phyloP scores from a whole-genome alignment of 2,888 invertebrate species.

The Volucella zonaria region DNA sequence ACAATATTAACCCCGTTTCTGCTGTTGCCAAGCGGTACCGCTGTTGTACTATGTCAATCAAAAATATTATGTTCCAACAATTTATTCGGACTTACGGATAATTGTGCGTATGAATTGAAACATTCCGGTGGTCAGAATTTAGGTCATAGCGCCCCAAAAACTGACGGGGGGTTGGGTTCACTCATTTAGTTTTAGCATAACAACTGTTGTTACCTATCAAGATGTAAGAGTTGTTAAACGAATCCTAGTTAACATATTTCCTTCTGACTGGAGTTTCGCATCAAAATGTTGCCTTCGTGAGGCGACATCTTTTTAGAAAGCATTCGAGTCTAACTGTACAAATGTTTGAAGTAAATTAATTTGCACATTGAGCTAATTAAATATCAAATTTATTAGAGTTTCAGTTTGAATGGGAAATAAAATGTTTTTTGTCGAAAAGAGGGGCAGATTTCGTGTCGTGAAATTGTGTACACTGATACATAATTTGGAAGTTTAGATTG shows the following conservation, averaged over 20 bases:
- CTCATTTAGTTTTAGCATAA: slow-evolving; percentile 3
- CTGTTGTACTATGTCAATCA: slow-evolving; percentile 25
- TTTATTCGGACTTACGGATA: slow-evolving; percentile 11
- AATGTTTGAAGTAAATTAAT: slow-evolving; percentile 16
- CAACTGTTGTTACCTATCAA: slow-evolving; percentile 4
- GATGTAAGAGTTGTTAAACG: slow-evolving; percentile 19
- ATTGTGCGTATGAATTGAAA: slow-evolving; percentile 38
- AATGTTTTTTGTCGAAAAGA: background rate
- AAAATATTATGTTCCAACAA: slow-evolving; percentile 14
- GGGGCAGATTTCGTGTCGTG: background rate
- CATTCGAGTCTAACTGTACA: background rate
- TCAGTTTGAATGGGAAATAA: no score
- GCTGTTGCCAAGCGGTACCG: background rate
- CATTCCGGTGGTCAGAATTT: slow-evolving; percentile 10
- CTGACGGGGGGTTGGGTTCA: background rate
- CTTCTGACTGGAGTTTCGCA: background rate
- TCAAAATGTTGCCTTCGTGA: background rate
- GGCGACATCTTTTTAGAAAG: background rate
- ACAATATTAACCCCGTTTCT: slow-evolving; percentile 55
- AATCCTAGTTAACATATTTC: slow-evolving; percentile 16
- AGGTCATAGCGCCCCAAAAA: slow-evolving; percentile 27
- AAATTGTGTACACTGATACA: background rate
- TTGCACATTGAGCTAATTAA: background rate
- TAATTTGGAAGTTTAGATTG: background rate
- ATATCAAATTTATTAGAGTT: no score